These are phyloP conservation scores for Galerucella nymphaeae DNA, from an alignment of 2,888 invertebrate species.

Conservation along the genomic window DNA sequence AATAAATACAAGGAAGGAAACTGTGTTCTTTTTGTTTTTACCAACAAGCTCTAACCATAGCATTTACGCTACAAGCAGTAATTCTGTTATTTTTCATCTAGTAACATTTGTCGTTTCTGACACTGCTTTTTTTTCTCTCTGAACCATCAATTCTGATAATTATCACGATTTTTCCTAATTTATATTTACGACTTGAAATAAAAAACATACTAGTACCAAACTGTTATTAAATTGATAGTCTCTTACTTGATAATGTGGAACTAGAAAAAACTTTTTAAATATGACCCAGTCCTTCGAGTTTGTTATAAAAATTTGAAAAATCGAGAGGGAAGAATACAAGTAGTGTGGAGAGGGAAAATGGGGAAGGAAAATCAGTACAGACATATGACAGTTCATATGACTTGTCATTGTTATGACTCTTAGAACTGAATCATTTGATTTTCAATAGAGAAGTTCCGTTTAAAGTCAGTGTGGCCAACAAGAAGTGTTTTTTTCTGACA, in stretches of 20 bases:
- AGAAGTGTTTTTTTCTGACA: too few relatives aligned
- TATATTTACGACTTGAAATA: conserved; percentile 21
- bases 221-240: neutral
- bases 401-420: too few relatives aligned
- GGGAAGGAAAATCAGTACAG: too few relatives aligned
- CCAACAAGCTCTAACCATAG: conserved; percentile 12
- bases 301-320: too few relatives aligned
- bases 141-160: conserved; percentile 36
- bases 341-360: too few relatives aligned
- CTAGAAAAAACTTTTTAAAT: too few relatives aligned
- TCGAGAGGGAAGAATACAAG: too few relatives aligned
- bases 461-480: too few relatives aligned
- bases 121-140: neutral
- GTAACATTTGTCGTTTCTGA: conserved; percentile 4
- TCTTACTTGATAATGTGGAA: neutral
- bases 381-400: too few relatives aligned
- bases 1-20: neutral
- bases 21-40: neutral
- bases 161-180: conserved; percentile 34
- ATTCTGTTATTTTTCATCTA: conserved; percentile 22
- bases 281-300: too few relatives aligned
- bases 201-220: neutral
- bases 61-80: conserved; percentile 14
- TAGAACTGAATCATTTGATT: too few relatives aligned
- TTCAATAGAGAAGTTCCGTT: too few relatives aligned